Evolutionary conservation across 2,888 invertebrate species (phyloP), one percentile per base, ranked within the genome.

Genomic region (Boloria selene): DNA sequence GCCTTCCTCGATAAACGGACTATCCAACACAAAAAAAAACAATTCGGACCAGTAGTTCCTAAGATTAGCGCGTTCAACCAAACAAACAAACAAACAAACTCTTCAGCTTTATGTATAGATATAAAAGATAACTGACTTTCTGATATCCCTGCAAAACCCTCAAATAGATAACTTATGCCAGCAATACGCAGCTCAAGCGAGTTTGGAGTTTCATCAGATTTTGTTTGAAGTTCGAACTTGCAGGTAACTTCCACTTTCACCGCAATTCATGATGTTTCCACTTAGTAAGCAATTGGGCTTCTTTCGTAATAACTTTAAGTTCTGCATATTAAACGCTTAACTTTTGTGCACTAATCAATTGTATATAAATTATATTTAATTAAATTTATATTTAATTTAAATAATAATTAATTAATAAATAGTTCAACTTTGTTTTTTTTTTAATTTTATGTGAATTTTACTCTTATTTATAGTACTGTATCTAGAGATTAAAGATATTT

Each of bases 261-360:
- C 42, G 31, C 59, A 59, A 64, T 53, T 64, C 59, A 52, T 64
- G 60, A 64, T 61, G 67, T 68, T 68, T 17, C 56, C 55, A 61
- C 64, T 61, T 68, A 68, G 60, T 67, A 56, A 64, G 67, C 64
- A 64, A 68, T 68, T 68, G 64, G 22, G 59, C 53, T 67, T 64
- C 64, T 64, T 56, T 44, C 22, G 38, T 42, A 61, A 64, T 58
- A 58, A 64, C 51, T 64, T 64, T 60, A 45, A 51, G 47, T 64
- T 64, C 55, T 52, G 64, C 26, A 58, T 67, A 55, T 47, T 64
- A 45, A 31, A 17, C 31, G 38, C 13, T 7, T 52, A 67, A 56
- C 16, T 56, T 67, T 51, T 0, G 17, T 26, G 17, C 13, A 51
- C 7, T 13, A 22, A 56, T 44, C 18, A n/a, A 44, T 56, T 45